Evolutionary conservation across 2,113 vertebrate genomes (phyloP).

Genomic region (Dicaeum eximium): DNA sequence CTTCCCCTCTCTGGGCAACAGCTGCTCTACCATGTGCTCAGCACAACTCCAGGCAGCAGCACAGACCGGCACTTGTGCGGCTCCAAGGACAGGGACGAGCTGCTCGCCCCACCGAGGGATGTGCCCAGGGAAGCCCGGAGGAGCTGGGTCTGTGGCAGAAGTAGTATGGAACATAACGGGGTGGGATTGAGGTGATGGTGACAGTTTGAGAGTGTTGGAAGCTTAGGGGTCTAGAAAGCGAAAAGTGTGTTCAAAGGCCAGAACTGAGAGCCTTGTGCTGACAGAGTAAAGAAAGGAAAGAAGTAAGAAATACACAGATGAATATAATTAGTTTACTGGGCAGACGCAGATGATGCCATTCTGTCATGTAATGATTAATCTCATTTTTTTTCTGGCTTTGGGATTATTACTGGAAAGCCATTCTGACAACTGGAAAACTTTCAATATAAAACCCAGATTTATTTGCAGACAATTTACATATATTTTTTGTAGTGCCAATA

Average conservation of each 20-base stretch:
- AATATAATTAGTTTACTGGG: not conserved
- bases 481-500: not conserved
- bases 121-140: not conserved
- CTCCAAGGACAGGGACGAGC: not conserved
- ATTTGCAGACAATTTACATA: not conserved
- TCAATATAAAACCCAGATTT: not conserved
- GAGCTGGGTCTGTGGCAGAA: not conserved
- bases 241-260: not conserved
- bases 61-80: rapidly evolving
- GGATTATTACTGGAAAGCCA: not conserved
- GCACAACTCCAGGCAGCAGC: conserved; percentile 23
- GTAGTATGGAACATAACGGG: rapidly evolving
- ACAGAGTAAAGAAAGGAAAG: not conserved
- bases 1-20: not conserved
- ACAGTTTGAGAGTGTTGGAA: not conserved
- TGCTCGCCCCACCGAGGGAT: not conserved
- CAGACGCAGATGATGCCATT: not conserved
- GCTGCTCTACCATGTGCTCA: conserved; percentile 29
- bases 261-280: not conserved
- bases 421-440: not conserved
- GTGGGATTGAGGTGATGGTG: not conserved
- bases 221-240: not conserved
- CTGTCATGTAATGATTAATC: not conserved
- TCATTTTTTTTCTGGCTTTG: not conserved
- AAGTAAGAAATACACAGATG: not conserved